phyloP scores from a whole-genome alignment of 2,113 vertebrate genomes.

The Oostethus manadensis region DNA sequence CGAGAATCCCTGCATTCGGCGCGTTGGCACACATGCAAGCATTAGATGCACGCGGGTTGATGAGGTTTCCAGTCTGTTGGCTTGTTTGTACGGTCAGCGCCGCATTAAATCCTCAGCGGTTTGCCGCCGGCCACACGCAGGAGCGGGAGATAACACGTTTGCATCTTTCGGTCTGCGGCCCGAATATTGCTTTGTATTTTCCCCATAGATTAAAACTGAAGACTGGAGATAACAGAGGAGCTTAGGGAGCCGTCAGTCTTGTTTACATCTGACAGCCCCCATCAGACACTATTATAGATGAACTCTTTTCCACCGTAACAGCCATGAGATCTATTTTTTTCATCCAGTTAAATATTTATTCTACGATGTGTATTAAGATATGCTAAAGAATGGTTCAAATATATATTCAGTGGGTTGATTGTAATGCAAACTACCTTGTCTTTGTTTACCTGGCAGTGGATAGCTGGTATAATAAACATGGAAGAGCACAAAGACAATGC shows the following conservation, averaged over 20 bases:
- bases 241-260: constrained; percentile 30
- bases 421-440: neutral
- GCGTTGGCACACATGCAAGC: constrained; percentile 34
- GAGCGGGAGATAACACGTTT: constrained; percentile 63
- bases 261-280: constrained; percentile 17
- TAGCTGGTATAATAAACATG: neutral
- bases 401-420: neutral
- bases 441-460: neutral
- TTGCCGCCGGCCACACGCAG: constrained; percentile 36
- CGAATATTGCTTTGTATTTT: constrained; percentile 55
- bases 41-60: constrained; percentile 30
- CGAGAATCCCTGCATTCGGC: constrained; percentile 29
- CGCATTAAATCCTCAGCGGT: constrained; percentile 37
- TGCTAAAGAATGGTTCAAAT: neutral
- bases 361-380: neutral
- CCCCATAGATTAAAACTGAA: constrained; percentile 50
- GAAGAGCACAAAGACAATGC: too few species aligned
- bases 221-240: constrained; percentile 52
- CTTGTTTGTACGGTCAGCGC: constrained; percentile 40
- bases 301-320: neutral
- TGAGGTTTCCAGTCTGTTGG: constrained; percentile 34
- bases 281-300: constrained; percentile 19
- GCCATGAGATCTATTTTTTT: too few species aligned
- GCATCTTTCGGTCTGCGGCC: constrained; percentile 42
- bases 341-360: constrained; percentile 10